Percentiles rank a stretch among this genome's conserved stretches.
Conservation (phyloP, 2,888 invertebrate species). For the Monochamus alternatus region DNA sequence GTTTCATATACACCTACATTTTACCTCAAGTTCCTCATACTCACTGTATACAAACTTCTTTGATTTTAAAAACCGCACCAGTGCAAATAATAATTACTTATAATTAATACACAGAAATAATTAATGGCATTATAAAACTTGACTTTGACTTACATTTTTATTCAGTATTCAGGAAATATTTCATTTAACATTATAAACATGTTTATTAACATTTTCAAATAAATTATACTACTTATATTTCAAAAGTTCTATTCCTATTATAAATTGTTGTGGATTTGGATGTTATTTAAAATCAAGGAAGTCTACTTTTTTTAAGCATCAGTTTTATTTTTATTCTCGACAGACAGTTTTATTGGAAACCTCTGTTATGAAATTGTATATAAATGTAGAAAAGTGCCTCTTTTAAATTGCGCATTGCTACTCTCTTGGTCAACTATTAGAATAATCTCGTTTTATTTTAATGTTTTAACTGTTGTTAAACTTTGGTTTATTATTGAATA, state of each 20-base stretch:
- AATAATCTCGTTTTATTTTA: constrained; percentile 64
- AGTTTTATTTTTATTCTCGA: constrained; percentile 12
- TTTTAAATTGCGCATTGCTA: constrained; percentile 70
- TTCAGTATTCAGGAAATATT: no score
- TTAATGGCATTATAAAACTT: no score
- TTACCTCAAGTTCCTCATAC: constrained; percentile 24
- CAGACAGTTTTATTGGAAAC: constrained; percentile 24
- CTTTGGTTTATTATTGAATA: constrained; percentile 69
- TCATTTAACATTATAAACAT: no score
- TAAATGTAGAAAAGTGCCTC: constrained; percentile 70
- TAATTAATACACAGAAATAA: no score
- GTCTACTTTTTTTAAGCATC: background rate
- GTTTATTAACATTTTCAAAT: no score
- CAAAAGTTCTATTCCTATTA: background rate
- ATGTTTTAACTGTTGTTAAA: constrained; percentile 69
- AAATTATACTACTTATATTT: no score
- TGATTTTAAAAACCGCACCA: constrained; percentile 12
- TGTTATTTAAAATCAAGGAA: constrained; percentile 3
- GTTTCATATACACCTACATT: constrained; percentile 29
- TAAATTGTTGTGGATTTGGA: background rate
- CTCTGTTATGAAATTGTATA: constrained; percentile 59
- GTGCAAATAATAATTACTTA: no score
- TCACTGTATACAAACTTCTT: constrained; percentile 8
- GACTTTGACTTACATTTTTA: no score
- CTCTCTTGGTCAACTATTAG: constrained; percentile 70